A percentile compares a stretch with the other conserved stretches of the same genome.
phyloP scores from a whole-genome alignment of 2,888 invertebrate species.

The Platypus cylindrus region DNA sequence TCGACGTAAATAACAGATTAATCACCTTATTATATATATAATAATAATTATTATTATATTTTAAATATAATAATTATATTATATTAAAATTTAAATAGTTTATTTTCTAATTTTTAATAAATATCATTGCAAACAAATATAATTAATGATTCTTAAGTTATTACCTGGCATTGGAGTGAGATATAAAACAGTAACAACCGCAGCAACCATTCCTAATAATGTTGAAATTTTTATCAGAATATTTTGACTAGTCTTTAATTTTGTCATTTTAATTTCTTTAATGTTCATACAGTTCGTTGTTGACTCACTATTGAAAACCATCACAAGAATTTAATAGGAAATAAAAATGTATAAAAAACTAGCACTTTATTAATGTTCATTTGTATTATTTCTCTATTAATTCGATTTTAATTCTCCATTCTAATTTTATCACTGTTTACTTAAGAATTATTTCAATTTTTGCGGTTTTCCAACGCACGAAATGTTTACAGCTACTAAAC shows the following conservation, averaged over 20 bases:
- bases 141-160: slow-evolving; percentile 10
- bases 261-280: slow-evolving; percentile 9
- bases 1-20: background rate
- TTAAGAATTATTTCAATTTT: too few species aligned
- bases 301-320: slow-evolving; percentile 1
- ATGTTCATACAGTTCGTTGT: slow-evolving; percentile 7
- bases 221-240: slow-evolving; percentile 53
- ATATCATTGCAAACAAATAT: background rate
- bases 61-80: background rate
- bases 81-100: background rate
- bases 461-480: too few species aligned
- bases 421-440: too few species aligned
- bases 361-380: too few species aligned
- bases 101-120: background rate
- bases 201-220: slow-evolving; percentile 49
- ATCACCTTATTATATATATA: background rate
- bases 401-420: too few species aligned
- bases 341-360: too few species aligned
- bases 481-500: too few species aligned
- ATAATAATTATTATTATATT: background rate
- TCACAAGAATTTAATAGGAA: background rate
- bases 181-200: slow-evolving; percentile 56
- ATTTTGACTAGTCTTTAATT: slow-evolving; percentile 28
- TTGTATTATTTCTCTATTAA: too few species aligned
- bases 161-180: slow-evolving; percentile 62